A percentile compares a stretch with the other conserved stretches of the same genome.
phyloP scores from a whole-genome alignment of 2,888 invertebrate species.

The Agrypnus murinus region DNA sequence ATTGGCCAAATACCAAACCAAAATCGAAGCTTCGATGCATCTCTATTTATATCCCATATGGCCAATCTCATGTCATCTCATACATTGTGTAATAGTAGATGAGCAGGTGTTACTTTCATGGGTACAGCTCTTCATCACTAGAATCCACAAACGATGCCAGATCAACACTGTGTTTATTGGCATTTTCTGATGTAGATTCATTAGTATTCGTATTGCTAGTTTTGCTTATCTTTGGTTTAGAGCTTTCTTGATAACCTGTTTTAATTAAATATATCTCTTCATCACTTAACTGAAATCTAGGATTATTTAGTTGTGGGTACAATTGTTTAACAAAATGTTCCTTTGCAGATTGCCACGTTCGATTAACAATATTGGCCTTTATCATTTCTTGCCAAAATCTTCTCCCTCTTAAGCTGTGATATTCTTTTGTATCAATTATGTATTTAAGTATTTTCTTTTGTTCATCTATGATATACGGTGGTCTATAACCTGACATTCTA shows the following conservation, averaged over 20 bases:
- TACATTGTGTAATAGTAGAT: too few relatives aligned
- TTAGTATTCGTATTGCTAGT: too few relatives aligned
- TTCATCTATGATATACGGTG: conserved; percentile 22
- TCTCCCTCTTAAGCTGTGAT: conserved; percentile 24
- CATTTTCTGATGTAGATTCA: too few relatives aligned
- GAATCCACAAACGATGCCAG: too few relatives aligned
- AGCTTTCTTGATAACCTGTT: conserved; percentile 4
- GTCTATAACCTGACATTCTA: conserved; percentile 38
- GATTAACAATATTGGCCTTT: neutral
- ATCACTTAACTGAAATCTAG: neutral
- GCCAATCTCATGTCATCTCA: too few relatives aligned
- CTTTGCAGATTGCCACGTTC: conserved; percentile 39
- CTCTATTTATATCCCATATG: too few relatives aligned
- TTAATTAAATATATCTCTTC: conserved; percentile 14
- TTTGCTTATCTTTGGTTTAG: neutral
- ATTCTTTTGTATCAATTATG: conserved; percentile 25
- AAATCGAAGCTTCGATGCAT: too few relatives aligned
- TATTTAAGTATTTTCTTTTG: conserved; percentile 17
- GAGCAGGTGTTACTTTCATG: too few relatives aligned
- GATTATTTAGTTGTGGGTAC: neutral
- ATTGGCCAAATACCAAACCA: too few relatives aligned
- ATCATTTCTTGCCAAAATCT: conserved; percentile 19
- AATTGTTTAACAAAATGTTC: conserved; percentile 31
- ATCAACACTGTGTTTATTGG: too few relatives aligned
- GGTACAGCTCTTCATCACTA: too few relatives aligned